Percentiles rank a stretch among this genome's conserved stretches.
These are phyloP conservation scores for Pholis gunnellus DNA, from an alignment of 2,113 vertebrate genomes.

Conservation along the genomic window DNA sequence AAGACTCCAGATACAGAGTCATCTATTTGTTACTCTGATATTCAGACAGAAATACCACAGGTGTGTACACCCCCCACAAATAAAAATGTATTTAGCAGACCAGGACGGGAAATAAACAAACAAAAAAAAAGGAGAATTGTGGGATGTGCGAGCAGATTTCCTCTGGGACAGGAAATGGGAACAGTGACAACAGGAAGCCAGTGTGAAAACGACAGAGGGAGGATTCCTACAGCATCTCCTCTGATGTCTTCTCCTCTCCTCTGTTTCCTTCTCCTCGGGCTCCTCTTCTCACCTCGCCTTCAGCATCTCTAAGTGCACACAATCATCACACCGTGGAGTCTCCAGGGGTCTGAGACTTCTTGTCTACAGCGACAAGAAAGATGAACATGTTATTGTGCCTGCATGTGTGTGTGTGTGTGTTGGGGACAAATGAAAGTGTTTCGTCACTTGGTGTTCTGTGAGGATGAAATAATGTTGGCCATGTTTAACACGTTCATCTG, in stretches of 20 bases:
- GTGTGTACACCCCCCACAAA: slow-evolving; percentile 4
- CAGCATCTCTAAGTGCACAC: slow-evolving; percentile 27
- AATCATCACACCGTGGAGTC: slow-evolving; percentile 19
- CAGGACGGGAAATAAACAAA: slow-evolving; percentile 37
- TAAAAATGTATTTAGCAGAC: slow-evolving; percentile 5
- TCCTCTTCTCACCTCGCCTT: slow-evolving; percentile 50
- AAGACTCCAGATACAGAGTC: not conserved
- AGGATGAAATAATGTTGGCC: not conserved
- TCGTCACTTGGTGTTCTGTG: not conserved
- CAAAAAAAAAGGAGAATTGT: slow-evolving; percentile 30
- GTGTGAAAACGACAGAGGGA: slow-evolving; percentile 58
- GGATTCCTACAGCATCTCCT: slow-evolving; percentile 66
- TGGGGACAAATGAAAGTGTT: not conserved
- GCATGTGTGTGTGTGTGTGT: not conserved
- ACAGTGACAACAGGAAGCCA: slow-evolving; percentile 70
- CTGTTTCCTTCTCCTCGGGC: slow-evolving; percentile 38
- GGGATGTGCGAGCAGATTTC: slow-evolving; percentile 43
- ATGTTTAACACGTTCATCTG: not conserved
- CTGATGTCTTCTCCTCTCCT: slow-evolving; percentile 29
- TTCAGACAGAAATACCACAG: not conserved
- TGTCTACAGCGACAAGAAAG: slow-evolving; percentile 27
- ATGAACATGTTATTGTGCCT: slow-evolving; percentile 14
- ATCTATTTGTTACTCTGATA: not conserved
- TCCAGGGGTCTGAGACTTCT: slow-evolving; percentile 27
- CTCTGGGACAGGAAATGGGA: slow-evolving; percentile 71